Evolutionary conservation across 2,888 invertebrate species (phyloP), one percentile per base, ranked within the genome.

Genomic region (Brachypalpus laphriformis): DNA sequence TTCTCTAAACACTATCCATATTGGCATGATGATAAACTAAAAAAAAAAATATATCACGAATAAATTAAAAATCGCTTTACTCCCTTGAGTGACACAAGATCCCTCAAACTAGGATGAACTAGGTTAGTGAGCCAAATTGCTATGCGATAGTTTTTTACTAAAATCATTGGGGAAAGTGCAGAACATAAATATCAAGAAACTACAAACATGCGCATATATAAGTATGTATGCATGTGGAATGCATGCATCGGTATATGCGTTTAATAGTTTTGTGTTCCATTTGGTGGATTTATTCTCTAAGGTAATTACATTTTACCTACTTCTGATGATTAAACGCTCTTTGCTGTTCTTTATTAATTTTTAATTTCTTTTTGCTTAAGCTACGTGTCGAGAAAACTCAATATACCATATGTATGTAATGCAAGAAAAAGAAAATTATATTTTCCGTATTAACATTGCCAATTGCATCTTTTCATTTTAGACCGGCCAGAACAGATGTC

Each of bases 401-500:
- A 49, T 49, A 22, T 0, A 2, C 45, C 28, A 6, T 20, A 31
- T 22, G 56, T 54, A 56, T 75, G n/a, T n/a, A n/a, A n/a, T n/a
- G n/a, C n/a, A n/a, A n/a, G n/a, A n/a, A n/a, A n/a, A n/a, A n/a
- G n/a, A n/a, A n/a, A n/a, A n/a, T n/a, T n/a, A n/a, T n/a, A n/a
- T n/a, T n/a, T 31, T 20, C 37, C 20, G 6, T 34, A 37, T 63
- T 56, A 71, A 63, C 8, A 37, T 28, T 72, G 42, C 40, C 40
- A 80, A 76, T 68, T 63, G 3, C n/a, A 14, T 40, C 49, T 82
- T 71, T 57, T 42, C 25, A 40, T 82, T 80, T 68, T 86, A 92
- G 92, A 88, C 92, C 92, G 37, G 92, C 91, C 57, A 90, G 92
- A 87, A 92, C 90, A 82, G 92, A 92, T 89, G 92, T 92, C 37